Evolutionary conservation across 1,140 invertebrate species (phyloP).

Genomic region (Drosophila biarmipes): DNA sequence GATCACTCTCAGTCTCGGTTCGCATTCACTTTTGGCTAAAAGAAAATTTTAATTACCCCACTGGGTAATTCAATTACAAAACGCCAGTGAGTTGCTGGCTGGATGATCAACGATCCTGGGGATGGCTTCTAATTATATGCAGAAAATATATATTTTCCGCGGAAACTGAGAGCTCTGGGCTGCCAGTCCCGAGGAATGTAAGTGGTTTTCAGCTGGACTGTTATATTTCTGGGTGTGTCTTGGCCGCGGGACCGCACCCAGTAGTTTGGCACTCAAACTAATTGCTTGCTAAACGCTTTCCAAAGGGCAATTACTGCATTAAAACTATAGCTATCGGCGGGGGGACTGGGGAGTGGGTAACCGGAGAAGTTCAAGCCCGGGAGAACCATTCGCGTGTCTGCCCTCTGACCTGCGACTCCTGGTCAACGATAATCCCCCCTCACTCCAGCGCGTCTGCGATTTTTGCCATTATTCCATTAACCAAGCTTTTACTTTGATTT

Average conservation of each 20-base stretch:
- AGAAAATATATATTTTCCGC: slow-evolving; percentile 8
- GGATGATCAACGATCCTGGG: slow-evolving; percentile 33
- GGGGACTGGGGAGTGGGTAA: background rate
- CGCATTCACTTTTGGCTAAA: slow-evolving; percentile 37
- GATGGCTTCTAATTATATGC: slow-evolving; percentile 35
- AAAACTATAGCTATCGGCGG: slow-evolving; percentile 59
- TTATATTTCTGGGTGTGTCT: slow-evolving; percentile 21
- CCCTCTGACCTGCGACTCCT: slow-evolving; percentile 61
- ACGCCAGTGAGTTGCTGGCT: slow-evolving; percentile 15
- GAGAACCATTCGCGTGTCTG: slow-evolving; percentile 57
- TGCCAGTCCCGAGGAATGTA: background rate
- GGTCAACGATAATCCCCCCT: slow-evolving; percentile 1
- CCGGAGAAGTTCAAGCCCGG: slow-evolving; percentile 1
- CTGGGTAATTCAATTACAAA: slow-evolving; percentile 75
- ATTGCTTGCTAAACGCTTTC: slow-evolving; percentile 72
- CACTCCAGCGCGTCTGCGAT: slow-evolving; percentile 32
- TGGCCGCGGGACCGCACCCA: slow-evolving; percentile 47
- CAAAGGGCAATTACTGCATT: slow-evolving; percentile 73
- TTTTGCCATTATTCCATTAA: slow-evolving; percentile 46
- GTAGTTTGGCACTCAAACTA: slow-evolving; percentile 64
- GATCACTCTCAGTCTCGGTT: slow-evolving; percentile 30
- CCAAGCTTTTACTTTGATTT: slow-evolving; percentile 56
- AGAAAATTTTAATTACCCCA: slow-evolving; percentile 61
- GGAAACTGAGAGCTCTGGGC: slow-evolving; percentile 1
- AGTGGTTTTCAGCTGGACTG: slow-evolving; percentile 3